Percentiles rank a stretch among this genome's conserved stretches.
These are phyloP conservation scores for Desmophyllum pertusum DNA, from an alignment of 92 coral and sea anemone genomes.

Conservation along the genomic window DNA sequence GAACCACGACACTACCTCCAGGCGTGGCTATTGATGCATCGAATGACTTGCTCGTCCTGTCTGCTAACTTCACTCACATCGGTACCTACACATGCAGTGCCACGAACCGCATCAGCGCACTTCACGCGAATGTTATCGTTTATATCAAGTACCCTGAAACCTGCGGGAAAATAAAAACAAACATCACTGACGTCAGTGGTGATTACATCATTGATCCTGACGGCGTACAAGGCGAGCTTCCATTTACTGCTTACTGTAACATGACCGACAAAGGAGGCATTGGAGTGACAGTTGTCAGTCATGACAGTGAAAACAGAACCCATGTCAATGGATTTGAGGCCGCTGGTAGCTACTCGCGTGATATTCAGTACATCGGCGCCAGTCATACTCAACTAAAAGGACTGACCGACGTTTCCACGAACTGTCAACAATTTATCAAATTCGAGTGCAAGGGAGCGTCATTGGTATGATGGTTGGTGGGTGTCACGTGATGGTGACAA, in stretches of 20 bases:
- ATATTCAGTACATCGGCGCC: conserved; percentile 15
- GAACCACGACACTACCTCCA: background rate
- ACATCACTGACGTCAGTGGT: conserved; percentile 4
- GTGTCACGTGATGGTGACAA: background rate
- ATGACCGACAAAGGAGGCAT: conserved; percentile 23
- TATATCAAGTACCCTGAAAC: conserved; percentile 6
- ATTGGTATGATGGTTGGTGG: background rate
- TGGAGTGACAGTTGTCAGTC: conserved; percentile 42
- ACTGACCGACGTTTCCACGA: background rate
- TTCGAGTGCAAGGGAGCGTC: conserved; percentile 5
- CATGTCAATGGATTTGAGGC: background rate
- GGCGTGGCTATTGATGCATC: background rate
- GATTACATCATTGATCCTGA: conserved; percentile 14
- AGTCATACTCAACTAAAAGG: conserved; percentile 24
- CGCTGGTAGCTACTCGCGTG: background rate
- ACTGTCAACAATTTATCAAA: conserved; percentile 34
- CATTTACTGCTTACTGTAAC: conserved; percentile 27
- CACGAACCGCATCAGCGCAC: background rate
- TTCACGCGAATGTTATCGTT: background rate
- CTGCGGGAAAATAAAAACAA: background rate
- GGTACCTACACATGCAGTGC: conserved; percentile 8
- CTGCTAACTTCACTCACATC: background rate
- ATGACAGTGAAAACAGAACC: conserved; percentile 39
- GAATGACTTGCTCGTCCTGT: background rate
- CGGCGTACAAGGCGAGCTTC: background rate